Conservation (phyloP, 2,888 invertebrate species). For the Pilophorus perplexus region DNA sequence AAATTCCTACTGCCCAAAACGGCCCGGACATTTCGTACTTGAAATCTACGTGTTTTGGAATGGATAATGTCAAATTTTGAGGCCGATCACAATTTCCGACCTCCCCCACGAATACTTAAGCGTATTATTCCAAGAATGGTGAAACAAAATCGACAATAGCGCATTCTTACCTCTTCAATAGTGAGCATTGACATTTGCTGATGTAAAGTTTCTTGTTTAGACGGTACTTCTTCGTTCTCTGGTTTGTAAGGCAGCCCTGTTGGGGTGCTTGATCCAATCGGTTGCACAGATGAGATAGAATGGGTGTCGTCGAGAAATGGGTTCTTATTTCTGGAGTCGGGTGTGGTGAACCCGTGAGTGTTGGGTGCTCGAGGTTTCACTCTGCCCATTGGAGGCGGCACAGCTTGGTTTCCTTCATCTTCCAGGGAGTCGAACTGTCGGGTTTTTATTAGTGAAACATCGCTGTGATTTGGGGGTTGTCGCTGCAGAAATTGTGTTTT, state of each 20-base stretch:
- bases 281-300: neutral
- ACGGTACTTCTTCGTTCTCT: conserved; percentile 32
- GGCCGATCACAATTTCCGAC: no score
- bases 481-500: neutral
- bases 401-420: conserved; percentile 17
- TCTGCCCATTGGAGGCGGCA: neutral
- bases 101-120: no score
- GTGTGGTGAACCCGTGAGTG: conserved; percentile 5
- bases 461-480: no score
- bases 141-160: no score
- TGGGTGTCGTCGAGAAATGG: conserved; percentile 1
- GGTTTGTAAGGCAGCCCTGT: conserved; percentile 36
- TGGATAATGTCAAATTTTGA: no score
- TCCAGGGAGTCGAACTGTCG: no score
- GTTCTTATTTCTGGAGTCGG: conserved; percentile 18
- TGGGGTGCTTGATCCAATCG: conserved; percentile 26
- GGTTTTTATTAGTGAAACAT: no score
- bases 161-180: conserved; percentile 26
- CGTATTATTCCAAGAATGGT: no score
- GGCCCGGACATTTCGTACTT: no score
- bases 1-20: no score
- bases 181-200: conserved; percentile 19
- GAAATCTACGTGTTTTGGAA: no score
- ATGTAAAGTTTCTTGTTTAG: conserved; percentile 20
- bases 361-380: neutral